Evolutionary conservation across 2,113 vertebrate species (phyloP).

Genomic region (Stercorarius parasiticus): DNA sequence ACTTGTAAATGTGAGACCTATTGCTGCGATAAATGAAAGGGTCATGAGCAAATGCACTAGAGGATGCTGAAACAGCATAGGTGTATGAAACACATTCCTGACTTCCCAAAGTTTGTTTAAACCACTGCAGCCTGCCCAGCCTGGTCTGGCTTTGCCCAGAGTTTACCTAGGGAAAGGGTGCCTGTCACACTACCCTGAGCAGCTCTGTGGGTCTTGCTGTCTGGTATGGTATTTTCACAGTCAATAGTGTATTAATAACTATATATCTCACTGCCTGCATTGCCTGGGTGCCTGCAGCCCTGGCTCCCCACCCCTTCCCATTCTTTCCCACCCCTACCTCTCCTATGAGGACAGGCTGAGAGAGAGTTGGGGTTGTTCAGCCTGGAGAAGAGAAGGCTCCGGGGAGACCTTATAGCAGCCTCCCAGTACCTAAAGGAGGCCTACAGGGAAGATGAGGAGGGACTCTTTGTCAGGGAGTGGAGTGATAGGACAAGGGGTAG

Average conservation of each 20-base stretch:
- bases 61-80: not conserved
- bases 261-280: not conserved
- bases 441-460: not conserved
- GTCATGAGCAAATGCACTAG: not conserved
- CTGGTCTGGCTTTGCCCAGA: not conserved
- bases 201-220: not conserved
- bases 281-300: not conserved
- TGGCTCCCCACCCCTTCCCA: not conserved
- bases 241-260: not conserved
- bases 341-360: not conserved
- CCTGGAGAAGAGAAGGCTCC: not conserved
- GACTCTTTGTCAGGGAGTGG: not conserved
- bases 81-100: not conserved
- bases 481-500: not conserved
- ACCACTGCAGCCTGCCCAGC: not conserved
- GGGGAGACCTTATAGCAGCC: not conserved
- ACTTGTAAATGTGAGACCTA: slow-evolving; percentile 43
- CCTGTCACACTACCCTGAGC: rapidly evolving
- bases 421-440: not conserved
- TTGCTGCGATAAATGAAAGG: slow-evolving; percentile 7
- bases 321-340: not conserved
- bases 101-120: not conserved
- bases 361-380: not conserved
- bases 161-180: not conserved
- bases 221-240: not conserved